Percentiles rank a stretch among this genome's conserved stretches.
Evolutionary conservation across 2,888 invertebrate species (phyloP).

Genomic region (Tupiocoris notatus): DNA sequence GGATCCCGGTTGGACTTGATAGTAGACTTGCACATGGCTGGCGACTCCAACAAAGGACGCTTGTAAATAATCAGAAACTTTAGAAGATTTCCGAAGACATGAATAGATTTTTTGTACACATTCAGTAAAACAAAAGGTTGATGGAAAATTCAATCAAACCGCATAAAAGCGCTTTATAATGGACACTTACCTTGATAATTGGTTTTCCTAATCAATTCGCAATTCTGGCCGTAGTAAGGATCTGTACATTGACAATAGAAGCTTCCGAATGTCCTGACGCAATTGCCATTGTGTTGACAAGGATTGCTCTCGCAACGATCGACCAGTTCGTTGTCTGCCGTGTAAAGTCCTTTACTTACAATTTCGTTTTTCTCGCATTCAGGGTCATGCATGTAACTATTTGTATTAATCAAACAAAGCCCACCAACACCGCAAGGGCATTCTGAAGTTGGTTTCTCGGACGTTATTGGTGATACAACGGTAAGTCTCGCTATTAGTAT

Average conservation of each 20-base stretch:
- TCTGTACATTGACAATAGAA: background rate
- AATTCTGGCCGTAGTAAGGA: background rate
- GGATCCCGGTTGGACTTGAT: background rate
- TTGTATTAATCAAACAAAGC: background rate
- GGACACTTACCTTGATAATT: too few species aligned
- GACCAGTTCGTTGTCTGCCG: background rate
- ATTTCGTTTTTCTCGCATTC: background rate
- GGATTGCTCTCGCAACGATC: background rate
- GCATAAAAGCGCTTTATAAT: too few species aligned
- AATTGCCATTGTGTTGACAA: background rate
- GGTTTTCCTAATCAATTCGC: too few species aligned
- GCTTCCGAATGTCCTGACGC: background rate
- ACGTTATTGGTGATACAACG: too few species aligned
- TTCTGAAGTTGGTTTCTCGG: background rate
- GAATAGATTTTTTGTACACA: too few species aligned
- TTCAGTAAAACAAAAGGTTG: too few species aligned
- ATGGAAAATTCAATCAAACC: too few species aligned
- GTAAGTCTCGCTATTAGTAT: too few species aligned
- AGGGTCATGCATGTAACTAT: background rate
- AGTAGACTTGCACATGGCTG: background rate
- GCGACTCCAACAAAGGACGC: too few species aligned
- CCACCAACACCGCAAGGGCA: background rate
- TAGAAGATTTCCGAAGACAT: too few species aligned
- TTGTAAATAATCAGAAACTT: too few species aligned
- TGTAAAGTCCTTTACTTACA: background rate